Base-by-base conservation (phyloP, 1,140 invertebrate genomes). In the Penaeus japonicus region DNA sequence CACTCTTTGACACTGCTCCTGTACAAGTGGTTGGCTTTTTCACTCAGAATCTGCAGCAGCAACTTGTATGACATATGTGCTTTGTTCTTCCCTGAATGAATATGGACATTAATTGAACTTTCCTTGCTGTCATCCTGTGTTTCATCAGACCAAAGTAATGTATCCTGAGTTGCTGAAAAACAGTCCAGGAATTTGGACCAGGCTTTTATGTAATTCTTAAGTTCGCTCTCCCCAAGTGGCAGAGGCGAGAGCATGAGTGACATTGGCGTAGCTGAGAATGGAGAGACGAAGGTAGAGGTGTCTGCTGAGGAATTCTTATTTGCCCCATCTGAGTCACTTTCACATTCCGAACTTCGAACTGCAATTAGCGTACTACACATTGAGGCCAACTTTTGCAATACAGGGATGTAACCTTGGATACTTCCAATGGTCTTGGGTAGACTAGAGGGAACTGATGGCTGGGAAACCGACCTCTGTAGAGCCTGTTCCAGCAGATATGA, bases 401-500 rank as follows among this genome's bases (percentile, higher is more conserved):
- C 24, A 77, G 87, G 81, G 75, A 81, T 62, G 65, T 83, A 88
- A 17, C 87, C 87, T 75, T 32, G 32, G 20, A 78, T 78, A 30
- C 73, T 53, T 39, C n/a, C 27, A 59, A 53, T 39, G 10, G 70
- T 83, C 35, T 84, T 65, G 0, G 55, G 17, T 24, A 35, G 87
- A 12, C 59, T 77, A 73, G 70, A 24, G 35, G 27, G 30, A 62
- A 70, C 5, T 22, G 47, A 24, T 54, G 55, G 54, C 70, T 82
- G 57, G 12, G 22, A n/a, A 27, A 20, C 39, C 3, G 83, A 70
- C 27, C 80, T 83, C 53, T 88, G 87, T 17, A 88, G 81, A 75
- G 81, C 80, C 24, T 88, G 87, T 27, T 88, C 87, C n/a, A 88
- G 55, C 39, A 88, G 54, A n/a, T 83, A 88, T 2, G 87, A 82